These are phyloP conservation scores for Phyllopteryx taeniolatus DNA, from an alignment of 2,113 vertebrate genomes.

Conservation along the genomic window DNA sequence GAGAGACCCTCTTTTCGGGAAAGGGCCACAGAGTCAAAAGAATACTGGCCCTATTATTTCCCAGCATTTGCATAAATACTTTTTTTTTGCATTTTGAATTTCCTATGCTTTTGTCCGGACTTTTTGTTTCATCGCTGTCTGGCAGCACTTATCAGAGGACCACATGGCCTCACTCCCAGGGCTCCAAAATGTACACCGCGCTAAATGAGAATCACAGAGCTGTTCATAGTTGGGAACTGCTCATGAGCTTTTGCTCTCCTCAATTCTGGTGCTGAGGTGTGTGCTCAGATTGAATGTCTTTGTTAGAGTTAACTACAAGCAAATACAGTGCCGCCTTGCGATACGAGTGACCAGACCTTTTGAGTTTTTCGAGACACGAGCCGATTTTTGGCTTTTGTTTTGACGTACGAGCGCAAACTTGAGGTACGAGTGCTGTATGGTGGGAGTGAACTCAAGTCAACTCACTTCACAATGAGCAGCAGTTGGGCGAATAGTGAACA, in stretches of 20 bases:
- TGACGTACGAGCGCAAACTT: no score
- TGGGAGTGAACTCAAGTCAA: no score
- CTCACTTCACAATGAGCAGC: no score
- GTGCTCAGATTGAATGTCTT: background rate
- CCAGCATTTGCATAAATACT: conserved; percentile 67
- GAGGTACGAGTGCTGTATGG: no score
- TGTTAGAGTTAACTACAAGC: no score
- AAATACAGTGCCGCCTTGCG: no score
- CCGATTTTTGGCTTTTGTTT: no score
- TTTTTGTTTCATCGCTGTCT: conserved; percentile 21
- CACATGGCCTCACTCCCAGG: conserved; percentile 16
- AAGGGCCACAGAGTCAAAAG: conserved; percentile 63
- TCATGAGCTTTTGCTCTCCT: background rate
- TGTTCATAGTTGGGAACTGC: conserved; percentile 1
- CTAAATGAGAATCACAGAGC: conserved; percentile 13
- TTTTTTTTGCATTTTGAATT: conserved; percentile 42
- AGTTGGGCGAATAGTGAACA: no score
- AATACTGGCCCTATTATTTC: conserved; percentile 63
- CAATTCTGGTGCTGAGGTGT: conserved; percentile 4
- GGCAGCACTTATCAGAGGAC: conserved; percentile 25
- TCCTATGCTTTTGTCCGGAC: conserved; percentile 35
- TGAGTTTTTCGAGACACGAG: no score
- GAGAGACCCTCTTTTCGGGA: conserved; percentile 56
- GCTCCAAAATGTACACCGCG: conserved; percentile 19
- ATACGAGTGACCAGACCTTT: no score